Conservation (phyloP, 2,797 vertebrate genomes). For the Anas acuta region DNA sequence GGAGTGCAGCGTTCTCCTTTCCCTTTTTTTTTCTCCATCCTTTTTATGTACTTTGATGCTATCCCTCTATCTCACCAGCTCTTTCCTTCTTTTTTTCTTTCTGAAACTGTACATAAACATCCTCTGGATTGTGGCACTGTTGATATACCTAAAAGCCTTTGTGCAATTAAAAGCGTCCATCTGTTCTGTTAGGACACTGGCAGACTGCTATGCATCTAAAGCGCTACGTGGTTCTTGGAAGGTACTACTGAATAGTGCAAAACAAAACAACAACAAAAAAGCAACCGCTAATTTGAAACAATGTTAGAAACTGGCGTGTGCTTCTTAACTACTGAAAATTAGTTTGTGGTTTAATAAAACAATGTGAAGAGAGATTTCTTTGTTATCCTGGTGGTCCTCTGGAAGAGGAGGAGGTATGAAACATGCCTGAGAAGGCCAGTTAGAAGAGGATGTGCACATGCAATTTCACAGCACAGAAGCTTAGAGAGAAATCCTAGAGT, state of each 20-base stretch:
- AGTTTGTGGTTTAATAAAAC: neutral
- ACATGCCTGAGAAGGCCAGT: neutral
- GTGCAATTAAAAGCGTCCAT: conserved; percentile 47
- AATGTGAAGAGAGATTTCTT: neutral
- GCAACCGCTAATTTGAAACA: neutral
- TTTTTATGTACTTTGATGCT: neutral
- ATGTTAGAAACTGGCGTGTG: neutral
- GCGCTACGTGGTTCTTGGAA: neutral
- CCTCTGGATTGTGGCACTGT: neutral
- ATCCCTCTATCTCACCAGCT: neutral
- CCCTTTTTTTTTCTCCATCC: neutral
- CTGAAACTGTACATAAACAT: neutral
- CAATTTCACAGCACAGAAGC: neutral
- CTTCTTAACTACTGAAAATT: neutral
- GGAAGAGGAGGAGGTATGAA: neutral
- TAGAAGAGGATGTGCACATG: neutral
- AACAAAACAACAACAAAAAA: neutral
- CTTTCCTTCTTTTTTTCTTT: neutral
- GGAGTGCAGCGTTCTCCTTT: neutral
- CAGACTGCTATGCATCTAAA: neutral
- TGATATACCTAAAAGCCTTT: conserved; percentile 12
- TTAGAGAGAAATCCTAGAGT: neutral
- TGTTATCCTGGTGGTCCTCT: neutral
- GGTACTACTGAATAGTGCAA: neutral
- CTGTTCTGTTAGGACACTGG: conserved; percentile 30